phyloP scores from a whole-genome alignment of 2,888 invertebrate species.

The Trichopria drosophilae region DNA sequence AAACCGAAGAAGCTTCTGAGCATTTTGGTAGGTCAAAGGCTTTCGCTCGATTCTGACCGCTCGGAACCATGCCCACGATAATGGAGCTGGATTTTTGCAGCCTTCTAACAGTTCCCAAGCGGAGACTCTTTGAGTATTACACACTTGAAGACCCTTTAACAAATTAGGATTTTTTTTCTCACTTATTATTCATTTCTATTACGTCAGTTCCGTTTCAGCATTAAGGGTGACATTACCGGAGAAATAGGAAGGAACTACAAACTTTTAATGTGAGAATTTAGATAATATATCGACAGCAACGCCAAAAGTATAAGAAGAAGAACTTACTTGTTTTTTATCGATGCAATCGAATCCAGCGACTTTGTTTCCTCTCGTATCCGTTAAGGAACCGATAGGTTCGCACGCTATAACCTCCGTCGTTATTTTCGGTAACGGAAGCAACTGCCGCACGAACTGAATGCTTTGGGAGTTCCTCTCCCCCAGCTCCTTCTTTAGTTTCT shows the following conservation, averaged over 20 bases:
- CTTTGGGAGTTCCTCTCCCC: slow-evolving; percentile 84
- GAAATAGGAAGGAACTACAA: no score
- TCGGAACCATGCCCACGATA: slow-evolving; percentile 97
- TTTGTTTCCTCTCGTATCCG: slow-evolving; percentile 93
- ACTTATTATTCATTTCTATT: no score
- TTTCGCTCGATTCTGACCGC: slow-evolving; percentile 90
- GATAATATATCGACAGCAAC: no score
- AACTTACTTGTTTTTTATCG: slow-evolving; percentile 83
- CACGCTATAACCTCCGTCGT: slow-evolving; percentile 90
- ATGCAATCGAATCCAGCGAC: slow-evolving; percentile 88
- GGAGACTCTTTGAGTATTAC: slow-evolving; percentile 90
- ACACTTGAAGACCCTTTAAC: slow-evolving; percentile 76
- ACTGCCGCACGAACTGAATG: slow-evolving; percentile 81
- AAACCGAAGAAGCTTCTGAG: slow-evolving; percentile 83
- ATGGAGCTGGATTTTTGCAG: slow-evolving; percentile 90
- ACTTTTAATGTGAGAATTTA: no score
- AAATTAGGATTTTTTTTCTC: no score
- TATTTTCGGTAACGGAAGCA: slow-evolving; percentile 87
- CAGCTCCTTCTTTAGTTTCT: slow-evolving; percentile 91
- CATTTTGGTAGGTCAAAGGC: slow-evolving; percentile 88
- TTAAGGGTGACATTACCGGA: no score
- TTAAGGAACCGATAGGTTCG: slow-evolving; percentile 85
- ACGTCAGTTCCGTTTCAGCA: no score
- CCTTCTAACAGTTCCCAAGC: slow-evolving; percentile 97
- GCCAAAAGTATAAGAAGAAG: no score